Evolutionary conservation across 1,140 invertebrate species (phyloP).

Genomic region (Drosophila neocordata): DNA sequence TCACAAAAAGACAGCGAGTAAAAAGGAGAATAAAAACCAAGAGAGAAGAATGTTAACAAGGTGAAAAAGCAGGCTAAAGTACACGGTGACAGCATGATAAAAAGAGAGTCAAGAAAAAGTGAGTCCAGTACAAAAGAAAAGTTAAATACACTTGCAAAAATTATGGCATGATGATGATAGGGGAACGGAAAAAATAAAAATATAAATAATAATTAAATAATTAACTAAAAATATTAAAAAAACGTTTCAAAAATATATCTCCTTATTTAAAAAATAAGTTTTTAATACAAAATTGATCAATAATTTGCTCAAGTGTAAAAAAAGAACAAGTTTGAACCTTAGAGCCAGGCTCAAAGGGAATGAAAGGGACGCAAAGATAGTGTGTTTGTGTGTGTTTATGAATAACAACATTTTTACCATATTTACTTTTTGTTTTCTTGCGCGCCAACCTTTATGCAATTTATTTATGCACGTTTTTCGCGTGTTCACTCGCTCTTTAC

Average conservation of each 20-base stretch:
- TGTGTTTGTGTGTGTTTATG: slow-evolving; percentile 49
- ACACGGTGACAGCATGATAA: slow-evolving; percentile 52
- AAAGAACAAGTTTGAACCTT: background rate
- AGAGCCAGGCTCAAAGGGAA: background rate
- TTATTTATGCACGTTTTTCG: slow-evolving; percentile 64
- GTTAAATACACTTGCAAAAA: background rate
- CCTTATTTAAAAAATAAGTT: too few relatives aligned
- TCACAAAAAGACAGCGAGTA: slow-evolving; percentile 11
- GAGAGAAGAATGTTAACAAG: slow-evolving; percentile 77
- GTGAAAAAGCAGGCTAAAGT: slow-evolving; percentile 66
- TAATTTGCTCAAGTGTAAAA: background rate
- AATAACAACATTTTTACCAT: slow-evolving; percentile 81
- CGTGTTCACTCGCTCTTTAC: background rate
- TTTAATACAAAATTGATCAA: background rate
- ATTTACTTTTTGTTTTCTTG: slow-evolving; percentile 70
- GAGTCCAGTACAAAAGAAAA: slow-evolving; percentile 6
- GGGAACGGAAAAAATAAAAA: too few relatives aligned
- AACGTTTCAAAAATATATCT: too few relatives aligned
- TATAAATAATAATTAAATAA: too few relatives aligned
- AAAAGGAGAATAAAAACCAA: slow-evolving; percentile 52
- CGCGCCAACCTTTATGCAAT: slow-evolving; percentile 68
- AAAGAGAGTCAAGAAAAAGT: slow-evolving; percentile 26
- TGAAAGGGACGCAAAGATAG: background rate
- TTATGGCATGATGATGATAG: too few relatives aligned
- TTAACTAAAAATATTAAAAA: too few relatives aligned